Evolutionary conservation across 2,888 invertebrate genomes (phyloP).

Genomic region (Tenthredo livida): DNA sequence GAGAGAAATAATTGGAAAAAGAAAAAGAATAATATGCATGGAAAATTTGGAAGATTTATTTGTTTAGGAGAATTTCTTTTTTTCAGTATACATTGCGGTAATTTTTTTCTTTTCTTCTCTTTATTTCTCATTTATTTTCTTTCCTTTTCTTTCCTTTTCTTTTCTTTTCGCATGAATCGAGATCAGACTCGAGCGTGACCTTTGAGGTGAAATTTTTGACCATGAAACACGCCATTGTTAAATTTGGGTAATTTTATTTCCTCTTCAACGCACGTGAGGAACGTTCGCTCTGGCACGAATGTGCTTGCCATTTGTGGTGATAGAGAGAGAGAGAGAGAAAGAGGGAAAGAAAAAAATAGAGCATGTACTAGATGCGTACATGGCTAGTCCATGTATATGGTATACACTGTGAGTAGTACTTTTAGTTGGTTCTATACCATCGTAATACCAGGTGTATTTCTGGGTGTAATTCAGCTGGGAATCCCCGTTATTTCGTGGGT

Average conservation of each 20-base stretch:
- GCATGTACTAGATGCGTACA: no score
- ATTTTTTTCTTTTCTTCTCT: not conserved
- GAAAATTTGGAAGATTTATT: not conserved
- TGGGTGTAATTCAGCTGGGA: conserved; percentile 44
- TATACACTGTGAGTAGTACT: not conserved
- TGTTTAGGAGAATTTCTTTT: not conserved
- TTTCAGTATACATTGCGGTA: not conserved
- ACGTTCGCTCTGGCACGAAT: conserved; percentile 19
- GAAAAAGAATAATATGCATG: not conserved
- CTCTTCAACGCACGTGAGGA: conserved; percentile 1
- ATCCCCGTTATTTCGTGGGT: conserved; percentile 44
- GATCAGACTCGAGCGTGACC: not conserved
- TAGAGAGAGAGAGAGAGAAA: not conserved
- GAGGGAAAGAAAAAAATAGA: not conserved
- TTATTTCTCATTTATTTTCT: not conserved
- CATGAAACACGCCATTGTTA: conserved; percentile 34
- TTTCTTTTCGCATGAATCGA: not conserved
- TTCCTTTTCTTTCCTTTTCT: not conserved
- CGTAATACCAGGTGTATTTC: conserved; percentile 20
- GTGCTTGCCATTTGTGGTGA: conserved; percentile 23
- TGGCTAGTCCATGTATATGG: not conserved
- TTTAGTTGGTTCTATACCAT: not conserved
- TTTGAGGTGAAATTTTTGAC: not conserved
- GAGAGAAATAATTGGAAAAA: not conserved
- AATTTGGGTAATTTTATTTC: conserved; percentile 44